Base-by-base conservation (phyloP, 1,140 invertebrate species). In the Atta cephalotes region DNA sequence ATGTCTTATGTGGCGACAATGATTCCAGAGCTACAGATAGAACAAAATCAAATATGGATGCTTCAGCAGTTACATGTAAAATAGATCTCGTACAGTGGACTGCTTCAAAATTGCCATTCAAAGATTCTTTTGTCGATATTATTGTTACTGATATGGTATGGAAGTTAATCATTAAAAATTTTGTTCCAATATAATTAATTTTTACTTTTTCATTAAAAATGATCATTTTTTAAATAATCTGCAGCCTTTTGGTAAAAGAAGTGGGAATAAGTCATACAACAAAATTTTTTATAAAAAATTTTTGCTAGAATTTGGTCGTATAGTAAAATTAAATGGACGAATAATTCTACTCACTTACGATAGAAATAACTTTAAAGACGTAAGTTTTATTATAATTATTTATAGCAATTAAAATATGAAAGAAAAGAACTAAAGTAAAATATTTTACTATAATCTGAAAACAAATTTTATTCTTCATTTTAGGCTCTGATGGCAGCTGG, bases 71-170 rank as follows among this genome's bases (percentile, higher is more conserved):
- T 70, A 91, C 80, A 18, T 88, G 86, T 18, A 92, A 92, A 68
- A 89, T 90, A 56, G 88, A 93, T 88, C 71, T 96, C 35, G 72
- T 96, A n/a, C 89, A 92, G 51, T 97, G 96, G 96, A 94, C 96
- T 93, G 94, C 94, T 9, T 92, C 92, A 18, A 88, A 92, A 18
- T 90, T 96, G 62, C 96, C 96, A 45, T 87, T 97, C 7, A 94
- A 92, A 87, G 94, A 95, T 88, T 93, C 95, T 9, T 94, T 90
- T 76, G 93, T 96, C n/a, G 96, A 97, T 92, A 94, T 96, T 21
- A 94, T 96, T 76, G 95, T 96, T 49, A 96, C 96, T n/a, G 96
- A 97, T 89, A 90, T 96, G 94, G 96, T 96, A 93, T 90, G 92
- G 87, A 63, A 70, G 31, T 79, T 25, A 28, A 72, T 88, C 12